Percentiles rank a stretch among this genome's conserved stretches.
phyloP scores from a whole-genome alignment of 2,113 vertebrate genomes.

The Puma concolor region DNA sequence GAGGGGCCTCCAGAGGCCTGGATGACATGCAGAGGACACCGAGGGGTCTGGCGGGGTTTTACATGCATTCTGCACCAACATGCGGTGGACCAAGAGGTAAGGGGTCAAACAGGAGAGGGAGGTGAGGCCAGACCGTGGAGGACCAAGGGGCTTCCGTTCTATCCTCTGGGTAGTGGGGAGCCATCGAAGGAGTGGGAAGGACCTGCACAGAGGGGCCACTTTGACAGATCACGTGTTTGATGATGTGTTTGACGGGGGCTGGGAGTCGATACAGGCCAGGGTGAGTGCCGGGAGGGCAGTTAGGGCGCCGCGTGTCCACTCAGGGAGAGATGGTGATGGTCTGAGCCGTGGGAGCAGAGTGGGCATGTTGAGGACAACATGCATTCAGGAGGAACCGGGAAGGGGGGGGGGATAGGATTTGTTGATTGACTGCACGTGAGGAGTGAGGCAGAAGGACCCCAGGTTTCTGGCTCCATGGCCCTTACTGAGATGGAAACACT shows the following conservation, averaged over 20 bases:
- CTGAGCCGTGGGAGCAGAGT: not conserved
- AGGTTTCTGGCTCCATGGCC: not conserved
- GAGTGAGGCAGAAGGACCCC: not conserved
- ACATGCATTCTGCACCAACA: not conserved
- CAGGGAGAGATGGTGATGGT: not conserved
- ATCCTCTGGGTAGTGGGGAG: not conserved
- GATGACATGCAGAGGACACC: not conserved
- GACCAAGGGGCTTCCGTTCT: not conserved
- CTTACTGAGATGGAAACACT: not conserved
- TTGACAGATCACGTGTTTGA: not conserved
- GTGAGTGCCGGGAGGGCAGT: not conserved
- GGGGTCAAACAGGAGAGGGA: not conserved
- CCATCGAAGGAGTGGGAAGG: not conserved
- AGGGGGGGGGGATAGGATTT: not conserved
- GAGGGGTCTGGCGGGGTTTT: not conserved
- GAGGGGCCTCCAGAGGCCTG: not conserved
- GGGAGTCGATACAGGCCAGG: not conserved
- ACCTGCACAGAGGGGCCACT: not conserved
- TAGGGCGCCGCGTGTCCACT: not conserved
- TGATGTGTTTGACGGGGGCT: not conserved
- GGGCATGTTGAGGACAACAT: too few species aligned
- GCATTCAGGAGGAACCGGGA: not conserved
- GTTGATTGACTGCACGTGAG: not conserved
- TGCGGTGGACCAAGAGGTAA: not conserved
- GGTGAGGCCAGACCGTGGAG: not conserved